Evolutionary conservation across 2,797 vertebrate species (phyloP), one percentile per base, ranked within the genome.

Genomic region (Corythornis leucogaster): DNA sequence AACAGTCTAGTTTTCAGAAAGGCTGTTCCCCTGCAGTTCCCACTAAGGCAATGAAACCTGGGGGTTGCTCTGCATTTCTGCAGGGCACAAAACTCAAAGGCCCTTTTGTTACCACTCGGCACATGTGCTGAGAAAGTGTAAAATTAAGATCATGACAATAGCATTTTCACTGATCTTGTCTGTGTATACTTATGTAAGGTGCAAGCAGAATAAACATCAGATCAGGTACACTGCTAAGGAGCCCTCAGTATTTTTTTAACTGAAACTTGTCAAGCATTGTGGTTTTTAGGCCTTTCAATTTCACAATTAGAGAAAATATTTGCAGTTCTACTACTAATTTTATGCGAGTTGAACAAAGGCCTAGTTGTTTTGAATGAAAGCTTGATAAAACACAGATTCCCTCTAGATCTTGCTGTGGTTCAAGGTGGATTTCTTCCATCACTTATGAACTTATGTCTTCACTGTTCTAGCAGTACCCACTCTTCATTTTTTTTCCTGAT

Each of bases 91-190:
- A 63, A 68, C 35, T 87, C 66, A 80, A 89, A 93, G 86, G n/a
- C 59, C 43, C 73, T 94, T 92, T 93, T 95, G 69, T 94, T 89
- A 70, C 7, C 73, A 38, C 25, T 58, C 24, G 61, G 81, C 82
- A 54, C 81, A 38, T 38, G 81, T 85, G 81, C 76, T 82, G 77
- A 80, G 75, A 55, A 88, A 92, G 42, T 80, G 40, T 4, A 59
- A 80, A 85, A 66, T 71, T n/a, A 30, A 80, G 66, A 80, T 78
- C 76, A 33, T 16, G 73, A 48, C 14, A 71, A 80, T 8, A 74
- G 78, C 61, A 33, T 77, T 94, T 90, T 42, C 80, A 31, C 76
- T 5, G 11, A 20, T 78, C 38, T 40, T 46, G 25, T 38, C 14
- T 50, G 57, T 17, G 28, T 46, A 20, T 33, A 14, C 55, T 59